A percentile compares a stretch with the other conserved stretches of the same genome.
These are phyloP conservation scores for Cephus runcator DNA, from an alignment of 2,888 invertebrate species.

Conservation along the genomic window DNA sequence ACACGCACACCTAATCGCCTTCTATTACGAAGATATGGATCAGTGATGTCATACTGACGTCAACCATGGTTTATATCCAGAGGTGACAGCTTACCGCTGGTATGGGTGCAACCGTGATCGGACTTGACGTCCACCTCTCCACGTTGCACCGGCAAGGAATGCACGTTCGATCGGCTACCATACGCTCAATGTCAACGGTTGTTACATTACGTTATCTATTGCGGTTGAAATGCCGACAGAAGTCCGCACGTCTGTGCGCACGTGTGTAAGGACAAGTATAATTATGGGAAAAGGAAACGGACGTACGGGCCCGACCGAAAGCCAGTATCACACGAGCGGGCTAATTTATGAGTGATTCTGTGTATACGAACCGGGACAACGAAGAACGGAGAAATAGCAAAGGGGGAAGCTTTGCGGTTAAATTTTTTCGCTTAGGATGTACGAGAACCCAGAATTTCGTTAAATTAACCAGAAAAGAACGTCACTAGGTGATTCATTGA, in stretches of 20 bases:
- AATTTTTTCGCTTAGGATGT: not conserved
- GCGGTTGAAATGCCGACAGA: not conserved
- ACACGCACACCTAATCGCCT: slow-evolving; percentile 21
- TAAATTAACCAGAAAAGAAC: no score
- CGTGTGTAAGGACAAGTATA: slow-evolving; percentile 29
- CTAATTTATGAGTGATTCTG: not conserved
- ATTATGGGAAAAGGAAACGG: not conserved
- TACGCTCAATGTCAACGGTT: slow-evolving; percentile 13
- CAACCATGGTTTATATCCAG: slow-evolving; percentile 59
- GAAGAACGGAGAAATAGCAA: not conserved
- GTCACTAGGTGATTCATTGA: no score
- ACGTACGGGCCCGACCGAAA: not conserved
- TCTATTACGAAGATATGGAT: slow-evolving; percentile 57
- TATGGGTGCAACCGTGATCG: slow-evolving; percentile 49
- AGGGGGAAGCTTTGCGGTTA: not conserved
- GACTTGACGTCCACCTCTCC: slow-evolving; percentile 40
- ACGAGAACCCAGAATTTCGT: no score
- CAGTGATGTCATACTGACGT: slow-evolving; percentile 64
- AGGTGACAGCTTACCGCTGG: slow-evolving; percentile 57
- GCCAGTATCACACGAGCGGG: not conserved
- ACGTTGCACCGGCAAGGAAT: slow-evolving; percentile 29
- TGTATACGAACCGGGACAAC: not conserved
- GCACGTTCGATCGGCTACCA: slow-evolving; percentile 43
- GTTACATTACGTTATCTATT: not conserved
- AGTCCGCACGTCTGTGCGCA: slow-evolving; percentile 31